phyloP scores from a whole-genome alignment of 2,888 invertebrate genomes.

The Leucozona laternaria region DNA sequence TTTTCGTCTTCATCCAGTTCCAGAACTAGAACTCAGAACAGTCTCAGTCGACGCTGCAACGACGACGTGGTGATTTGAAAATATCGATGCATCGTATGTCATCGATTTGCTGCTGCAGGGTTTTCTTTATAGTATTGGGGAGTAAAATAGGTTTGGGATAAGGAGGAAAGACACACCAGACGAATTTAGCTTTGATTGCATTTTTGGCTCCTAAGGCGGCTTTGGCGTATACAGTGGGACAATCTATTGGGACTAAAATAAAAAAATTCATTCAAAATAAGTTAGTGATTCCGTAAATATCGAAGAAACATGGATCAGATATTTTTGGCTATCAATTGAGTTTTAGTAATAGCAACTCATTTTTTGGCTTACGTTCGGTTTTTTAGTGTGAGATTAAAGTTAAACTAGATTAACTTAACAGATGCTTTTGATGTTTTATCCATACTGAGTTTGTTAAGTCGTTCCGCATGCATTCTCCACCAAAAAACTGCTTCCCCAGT shows the following conservation, averaged over 20 bases:
- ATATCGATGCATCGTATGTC: constrained; percentile 46
- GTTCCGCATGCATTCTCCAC: too few relatives aligned
- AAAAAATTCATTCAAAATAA: not conserved
- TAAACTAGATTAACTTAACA: too few relatives aligned
- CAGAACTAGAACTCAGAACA: not conserved
- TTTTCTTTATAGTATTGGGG: not conserved
- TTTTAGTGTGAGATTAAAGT: too few relatives aligned
- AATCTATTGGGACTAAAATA: not conserved
- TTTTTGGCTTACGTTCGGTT: too few relatives aligned
- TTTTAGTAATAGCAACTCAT: too few relatives aligned
- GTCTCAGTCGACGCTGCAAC: not conserved
- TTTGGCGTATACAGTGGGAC: not conserved
- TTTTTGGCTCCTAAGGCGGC: constrained; percentile 61
- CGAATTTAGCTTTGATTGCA: constrained; percentile 61
- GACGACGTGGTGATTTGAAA: not conserved
- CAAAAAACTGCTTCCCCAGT: too few relatives aligned
- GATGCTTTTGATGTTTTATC: too few relatives aligned
- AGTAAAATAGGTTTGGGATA: constrained; percentile 6
- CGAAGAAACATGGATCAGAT: too few relatives aligned
- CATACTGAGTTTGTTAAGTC: too few relatives aligned
- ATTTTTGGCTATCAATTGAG: too few relatives aligned
- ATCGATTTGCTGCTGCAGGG: constrained; percentile 52
- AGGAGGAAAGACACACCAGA: constrained; percentile 29
- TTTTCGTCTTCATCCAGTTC: not conserved
- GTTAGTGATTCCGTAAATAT: too few relatives aligned